These are phyloP conservation scores for Strix occidentalis DNA, from an alignment of 2,797 vertebrate genomes.

Conservation along the genomic window DNA sequence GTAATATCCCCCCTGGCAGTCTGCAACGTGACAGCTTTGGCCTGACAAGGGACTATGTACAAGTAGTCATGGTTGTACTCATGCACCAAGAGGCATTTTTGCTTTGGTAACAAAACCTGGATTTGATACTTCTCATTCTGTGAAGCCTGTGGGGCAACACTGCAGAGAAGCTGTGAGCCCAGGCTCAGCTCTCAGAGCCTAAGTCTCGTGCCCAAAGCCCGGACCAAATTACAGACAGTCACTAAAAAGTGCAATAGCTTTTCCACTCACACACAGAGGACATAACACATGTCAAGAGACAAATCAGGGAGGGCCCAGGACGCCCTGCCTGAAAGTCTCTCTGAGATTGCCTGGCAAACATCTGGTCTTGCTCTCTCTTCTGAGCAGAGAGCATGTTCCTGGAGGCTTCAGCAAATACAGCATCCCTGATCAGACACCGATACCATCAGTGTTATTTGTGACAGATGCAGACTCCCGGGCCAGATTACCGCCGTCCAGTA, in stretches of 20 bases:
- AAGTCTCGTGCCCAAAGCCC: not conserved
- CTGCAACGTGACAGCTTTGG: not conserved
- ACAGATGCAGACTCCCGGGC: not conserved
- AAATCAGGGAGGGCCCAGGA: not conserved
- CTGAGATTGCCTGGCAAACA: fast-evolving
- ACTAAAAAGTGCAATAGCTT: not conserved
- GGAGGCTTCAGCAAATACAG: not conserved
- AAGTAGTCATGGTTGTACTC: fast-evolving
- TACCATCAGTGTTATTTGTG: not conserved
- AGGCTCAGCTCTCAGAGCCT: not conserved
- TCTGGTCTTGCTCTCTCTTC: not conserved
- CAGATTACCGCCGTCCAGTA: not conserved
- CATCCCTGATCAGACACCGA: not conserved
- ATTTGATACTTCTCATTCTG: not conserved
- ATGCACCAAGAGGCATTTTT: not conserved
- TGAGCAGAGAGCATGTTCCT: not conserved
- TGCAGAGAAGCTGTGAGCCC: not conserved
- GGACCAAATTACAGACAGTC: not conserved
- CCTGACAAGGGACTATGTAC: not conserved
- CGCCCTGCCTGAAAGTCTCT: not conserved
- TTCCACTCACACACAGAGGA: not conserved
- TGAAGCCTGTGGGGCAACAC: not conserved
- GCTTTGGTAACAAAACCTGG: not conserved
- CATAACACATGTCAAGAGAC: not conserved
- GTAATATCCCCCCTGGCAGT: fast-evolving